Base-by-base conservation (phyloP, 2,888 invertebrate species). In the Meandrusa payeni region DNA sequence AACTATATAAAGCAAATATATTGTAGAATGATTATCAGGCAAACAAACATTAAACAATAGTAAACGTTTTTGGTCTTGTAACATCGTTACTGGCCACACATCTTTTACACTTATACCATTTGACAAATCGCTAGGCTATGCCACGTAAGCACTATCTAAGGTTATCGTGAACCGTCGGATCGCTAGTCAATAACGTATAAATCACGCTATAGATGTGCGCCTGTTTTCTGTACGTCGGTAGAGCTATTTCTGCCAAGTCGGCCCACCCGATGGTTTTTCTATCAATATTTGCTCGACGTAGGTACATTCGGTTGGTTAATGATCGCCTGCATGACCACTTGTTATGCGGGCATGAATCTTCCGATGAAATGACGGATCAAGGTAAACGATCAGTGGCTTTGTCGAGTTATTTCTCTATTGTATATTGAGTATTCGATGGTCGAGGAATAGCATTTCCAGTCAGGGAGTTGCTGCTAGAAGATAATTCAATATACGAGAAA, bases 221-320 rank as follows among this genome's bases (percentile, higher is more conserved):
- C 85, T 87, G 86, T 70, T 85, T 85, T 83, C 73, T 86, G 85
- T 86, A 79, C 63, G 72, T 81, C 72, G 69, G 63, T 73, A 66
- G 61, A 67, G 71, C 81, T 85, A 83, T 86, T 86, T 85, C 76
- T 61, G 72, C 62, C 64, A 65, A 63, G 57, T 55, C 49, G 54
- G 47, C 51, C 50, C 59, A 51, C 55, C 59, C 62, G 64, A 66
- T 65, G 61, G 67, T 63, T 76, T 70, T 58, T 69, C 68, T 73
- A 78, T 75, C 64, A 69, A 75, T 76, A 76, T 62, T 71, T 70
- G 64, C 57, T 61, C 62, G 57, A 63, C 57, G 55, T 56, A 61
- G 57, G 54, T 64, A 62, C 52, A 51, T 49, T 50, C 49, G 40
- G 56, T 57, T 44, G 47, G 54, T 52, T 48, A 54, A 52, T 53